Conservation (phyloP, 2,113 vertebrate species). For the Taxidea taxus region DNA sequence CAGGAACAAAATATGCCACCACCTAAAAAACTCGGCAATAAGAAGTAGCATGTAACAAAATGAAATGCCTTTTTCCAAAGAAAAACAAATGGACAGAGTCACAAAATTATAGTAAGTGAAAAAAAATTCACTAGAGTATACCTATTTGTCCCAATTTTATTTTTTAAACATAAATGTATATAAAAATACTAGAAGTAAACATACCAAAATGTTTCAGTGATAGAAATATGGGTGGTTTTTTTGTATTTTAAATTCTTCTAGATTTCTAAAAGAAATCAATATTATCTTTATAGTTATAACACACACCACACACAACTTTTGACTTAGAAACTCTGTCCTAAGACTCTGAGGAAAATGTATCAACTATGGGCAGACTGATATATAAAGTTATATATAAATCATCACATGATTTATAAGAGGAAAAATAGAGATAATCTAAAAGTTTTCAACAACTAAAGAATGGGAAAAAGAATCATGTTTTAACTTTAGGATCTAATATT, state of each 20-base stretch:
- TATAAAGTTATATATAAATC: background rate
- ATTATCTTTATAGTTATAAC: background rate
- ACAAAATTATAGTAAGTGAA: background rate
- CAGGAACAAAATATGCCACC: conserved; percentile 37
- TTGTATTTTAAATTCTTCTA: background rate
- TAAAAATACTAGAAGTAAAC: conserved; percentile 28
- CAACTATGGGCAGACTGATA: background rate
- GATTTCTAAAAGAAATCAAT: background rate
- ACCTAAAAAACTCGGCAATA: background rate
- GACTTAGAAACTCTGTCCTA: background rate
- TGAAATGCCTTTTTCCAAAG: background rate
- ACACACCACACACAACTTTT: background rate
- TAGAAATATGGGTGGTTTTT: background rate
- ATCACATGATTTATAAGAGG: background rate
- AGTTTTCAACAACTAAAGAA: background rate
- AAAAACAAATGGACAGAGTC: background rate
- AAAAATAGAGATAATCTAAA: background rate
- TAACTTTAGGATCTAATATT: background rate
- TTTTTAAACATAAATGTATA: background rate
- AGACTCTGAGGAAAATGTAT: background rate
- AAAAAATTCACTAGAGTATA: background rate
- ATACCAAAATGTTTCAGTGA: background rate
- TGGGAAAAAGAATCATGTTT: background rate
- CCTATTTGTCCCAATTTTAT: background rate
- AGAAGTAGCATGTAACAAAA: background rate